Evolutionary conservation across 1,140 invertebrate genomes (phyloP).

Genomic region (Neomicropteryx cornuta): DNA sequence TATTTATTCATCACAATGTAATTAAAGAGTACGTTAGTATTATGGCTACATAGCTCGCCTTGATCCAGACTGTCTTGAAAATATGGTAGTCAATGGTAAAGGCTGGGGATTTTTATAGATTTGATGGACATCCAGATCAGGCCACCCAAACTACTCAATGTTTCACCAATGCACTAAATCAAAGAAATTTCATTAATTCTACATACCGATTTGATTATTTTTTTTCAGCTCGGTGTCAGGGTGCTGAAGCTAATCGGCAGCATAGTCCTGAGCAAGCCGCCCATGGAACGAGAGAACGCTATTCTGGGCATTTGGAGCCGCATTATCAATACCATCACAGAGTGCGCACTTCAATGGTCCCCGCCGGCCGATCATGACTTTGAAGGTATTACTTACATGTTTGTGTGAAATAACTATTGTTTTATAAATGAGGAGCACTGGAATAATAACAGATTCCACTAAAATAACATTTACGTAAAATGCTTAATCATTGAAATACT

Average conservation of each 20-base stretch:
- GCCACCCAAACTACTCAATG: no score
- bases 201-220: conserved; percentile 45
- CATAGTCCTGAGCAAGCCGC: conserved; percentile 67
- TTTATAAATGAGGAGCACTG: no score
- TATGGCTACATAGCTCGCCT: no score
- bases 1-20: no score
- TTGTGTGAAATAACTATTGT: no score
- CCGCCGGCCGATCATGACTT: conserved; percentile 48
- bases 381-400: conserved; percentile 43
- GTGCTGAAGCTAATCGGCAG: conserved; percentile 65
- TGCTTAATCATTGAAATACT: no score
- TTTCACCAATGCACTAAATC: conserved; percentile 1
- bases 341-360: conserved; percentile 55
- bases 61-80: no score
- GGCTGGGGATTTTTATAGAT: no score
- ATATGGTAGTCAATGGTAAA: no score
- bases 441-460: conserved; percentile 1
- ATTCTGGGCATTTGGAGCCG: conserved; percentile 86
- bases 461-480: not conserved
- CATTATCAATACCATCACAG: conserved; percentile 74
- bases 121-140: no score
- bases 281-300: conserved; percentile 76
- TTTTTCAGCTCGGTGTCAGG: conserved; percentile 73
- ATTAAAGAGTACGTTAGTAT: no score
- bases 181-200: not conserved